Percentiles rank a stretch among this genome's conserved stretches.
These are phyloP conservation scores for Corythoichthys intestinalis DNA, from an alignment of 2,113 vertebrate species.

Conservation along the genomic window DNA sequence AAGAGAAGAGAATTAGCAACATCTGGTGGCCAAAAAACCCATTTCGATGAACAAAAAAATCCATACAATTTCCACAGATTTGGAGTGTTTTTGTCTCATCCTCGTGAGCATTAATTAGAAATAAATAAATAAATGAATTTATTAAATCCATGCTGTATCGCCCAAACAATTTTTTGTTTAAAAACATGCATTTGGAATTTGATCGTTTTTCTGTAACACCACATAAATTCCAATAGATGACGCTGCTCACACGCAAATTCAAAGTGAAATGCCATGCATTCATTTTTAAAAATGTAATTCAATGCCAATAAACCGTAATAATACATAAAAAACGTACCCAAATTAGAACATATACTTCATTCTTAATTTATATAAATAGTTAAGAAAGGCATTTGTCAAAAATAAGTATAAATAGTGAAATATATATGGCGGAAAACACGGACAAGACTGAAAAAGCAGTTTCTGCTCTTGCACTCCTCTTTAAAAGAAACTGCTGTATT, in stretches of 20 bases:
- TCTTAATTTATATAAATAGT: too few species aligned
- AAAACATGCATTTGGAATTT: neutral
- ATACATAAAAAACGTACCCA: neutral
- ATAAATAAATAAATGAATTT: too few species aligned
- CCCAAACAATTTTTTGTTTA: neutral
- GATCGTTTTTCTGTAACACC: conserved; percentile 17
- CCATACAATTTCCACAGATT: neutral
- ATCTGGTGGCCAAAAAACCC: conserved; percentile 28
- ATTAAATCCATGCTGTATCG: neutral
- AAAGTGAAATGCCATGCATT: neutral
- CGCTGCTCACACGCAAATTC: neutral
- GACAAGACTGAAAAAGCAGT: too few species aligned
- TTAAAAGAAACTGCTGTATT: too few species aligned
- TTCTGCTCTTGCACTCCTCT: too few species aligned
- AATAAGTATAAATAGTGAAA: too few species aligned
- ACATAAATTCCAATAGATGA: conserved; percentile 45
- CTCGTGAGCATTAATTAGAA: neutral
- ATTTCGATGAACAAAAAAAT: neutral
- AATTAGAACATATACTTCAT: neutral
- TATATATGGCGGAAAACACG: too few species aligned
- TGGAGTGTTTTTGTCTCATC: neutral
- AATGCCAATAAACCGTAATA: neutral
- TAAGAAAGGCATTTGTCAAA: too few species aligned
- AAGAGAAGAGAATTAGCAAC: conserved; percentile 22
- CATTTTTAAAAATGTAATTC: neutral